Conservation (phyloP, 1,140 invertebrate species). For the Drosophila cardini region DNA sequence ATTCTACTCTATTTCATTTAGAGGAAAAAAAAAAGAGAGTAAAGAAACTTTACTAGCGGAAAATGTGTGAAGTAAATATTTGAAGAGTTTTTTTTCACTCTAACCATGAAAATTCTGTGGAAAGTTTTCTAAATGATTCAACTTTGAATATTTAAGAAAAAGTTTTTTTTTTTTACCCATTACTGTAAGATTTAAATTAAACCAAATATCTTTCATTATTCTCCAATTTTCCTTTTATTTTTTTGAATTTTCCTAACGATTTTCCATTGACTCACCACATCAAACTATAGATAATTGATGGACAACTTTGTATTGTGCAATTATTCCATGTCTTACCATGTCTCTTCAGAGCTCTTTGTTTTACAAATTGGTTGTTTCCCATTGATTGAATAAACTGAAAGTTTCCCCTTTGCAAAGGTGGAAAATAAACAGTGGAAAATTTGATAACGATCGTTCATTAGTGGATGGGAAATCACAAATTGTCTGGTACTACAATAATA, state of each 20-base stretch:
- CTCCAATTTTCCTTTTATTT: background rate
- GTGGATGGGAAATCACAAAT: too few relatives aligned
- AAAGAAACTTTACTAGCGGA: background rate
- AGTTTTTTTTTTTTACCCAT: too few relatives aligned
- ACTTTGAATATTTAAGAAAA: too few relatives aligned
- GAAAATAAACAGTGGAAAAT: background rate
- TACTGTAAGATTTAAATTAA: background rate
- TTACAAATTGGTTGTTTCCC: background rate
- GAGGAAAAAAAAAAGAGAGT: background rate
- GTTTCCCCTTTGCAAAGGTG: slow-evolving; percentile 8
- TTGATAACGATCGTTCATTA: too few relatives aligned
- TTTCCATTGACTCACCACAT: background rate
- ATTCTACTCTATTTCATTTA: slow-evolving; percentile 1
- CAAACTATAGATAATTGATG: slow-evolving; percentile 5
- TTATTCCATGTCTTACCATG: background rate
- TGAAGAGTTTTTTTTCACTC: background rate
- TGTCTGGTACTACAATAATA: too few relatives aligned
- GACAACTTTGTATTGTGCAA: slow-evolving; percentile 1
- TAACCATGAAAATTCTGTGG: too few relatives aligned
- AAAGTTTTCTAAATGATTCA: too few relatives aligned
- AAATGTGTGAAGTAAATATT: background rate
- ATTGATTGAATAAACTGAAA: background rate
- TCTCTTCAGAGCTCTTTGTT: background rate
- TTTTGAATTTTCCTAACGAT: background rate
- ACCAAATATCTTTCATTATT: background rate